phyloP scores from a whole-genome alignment of 1,140 invertebrate genomes.

The Pseudoatta argentina region DNA sequence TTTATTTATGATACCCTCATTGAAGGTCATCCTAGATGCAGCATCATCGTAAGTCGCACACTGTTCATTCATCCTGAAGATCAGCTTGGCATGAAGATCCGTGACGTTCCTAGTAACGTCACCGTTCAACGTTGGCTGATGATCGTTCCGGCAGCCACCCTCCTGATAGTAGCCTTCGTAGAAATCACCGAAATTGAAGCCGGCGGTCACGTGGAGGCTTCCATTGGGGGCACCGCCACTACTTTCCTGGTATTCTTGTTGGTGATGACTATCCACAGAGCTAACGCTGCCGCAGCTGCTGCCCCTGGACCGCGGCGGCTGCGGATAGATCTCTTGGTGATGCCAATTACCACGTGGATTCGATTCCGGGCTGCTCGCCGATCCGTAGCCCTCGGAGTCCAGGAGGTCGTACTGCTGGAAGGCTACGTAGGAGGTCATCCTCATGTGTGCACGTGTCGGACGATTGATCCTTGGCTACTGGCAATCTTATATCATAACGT shows the following conservation, averaged over 20 bases:
- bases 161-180: conserved; percentile 82
- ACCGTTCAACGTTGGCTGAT: conserved; percentile 35
- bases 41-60: conserved; percentile 69
- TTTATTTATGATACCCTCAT: conserved; percentile 35
- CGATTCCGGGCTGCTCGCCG: conserved; percentile 84
- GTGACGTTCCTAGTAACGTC: conserved; percentile 61
- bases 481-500: conserved; percentile 53
- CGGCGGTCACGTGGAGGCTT: conserved; percentile 70
- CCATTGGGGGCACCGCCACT: conserved; percentile 51
- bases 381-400: conserved; percentile 84
- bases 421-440: conserved; percentile 81
- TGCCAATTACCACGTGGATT: conserved; percentile 77
- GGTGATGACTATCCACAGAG: conserved; percentile 82
- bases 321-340: conserved; percentile 80
- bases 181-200: conserved; percentile 80
- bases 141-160: conserved; percentile 67
- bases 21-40: conserved; percentile 58
- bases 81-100: conserved; percentile 72
- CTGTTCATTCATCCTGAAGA: conserved; percentile 76
- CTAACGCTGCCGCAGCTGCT: conserved; percentile 83
- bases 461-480: conserved; percentile 24
- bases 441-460: conserved; percentile 33
- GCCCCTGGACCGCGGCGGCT: conserved; percentile 81
- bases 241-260: conserved; percentile 77
- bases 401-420: conserved; percentile 83